Percentiles rank a stretch among this genome's conserved stretches.
phyloP scores from a whole-genome alignment of 2,888 invertebrate species.

The Serripes groenlandicus region DNA sequence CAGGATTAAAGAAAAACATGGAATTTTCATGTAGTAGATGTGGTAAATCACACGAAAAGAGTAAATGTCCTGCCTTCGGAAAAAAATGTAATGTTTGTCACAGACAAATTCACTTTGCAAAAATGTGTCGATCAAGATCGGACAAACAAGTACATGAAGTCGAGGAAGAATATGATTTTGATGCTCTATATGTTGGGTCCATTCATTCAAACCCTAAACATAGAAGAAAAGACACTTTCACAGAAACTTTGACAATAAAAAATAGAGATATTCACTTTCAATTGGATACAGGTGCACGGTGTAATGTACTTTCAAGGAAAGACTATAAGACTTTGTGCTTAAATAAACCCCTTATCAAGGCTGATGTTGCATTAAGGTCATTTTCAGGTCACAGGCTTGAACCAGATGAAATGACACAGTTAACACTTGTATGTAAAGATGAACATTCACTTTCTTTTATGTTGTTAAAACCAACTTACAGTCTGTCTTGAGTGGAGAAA shows the following conservation, averaged over 20 bases:
- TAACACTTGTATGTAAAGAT: slow-evolving; percentile 28
- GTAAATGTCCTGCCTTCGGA: slow-evolving; percentile 52
- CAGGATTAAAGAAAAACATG: too few relatives aligned
- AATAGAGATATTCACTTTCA: slow-evolving; percentile 31
- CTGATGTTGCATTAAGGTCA: slow-evolving; percentile 39
- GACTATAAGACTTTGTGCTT: slow-evolving; percentile 46
- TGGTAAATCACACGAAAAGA: too few relatives aligned
- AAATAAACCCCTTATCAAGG: slow-evolving; percentile 23
- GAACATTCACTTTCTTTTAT: slow-evolving; percentile 32
- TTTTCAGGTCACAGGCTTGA: slow-evolving; percentile 50
- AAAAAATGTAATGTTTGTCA: slow-evolving; percentile 37
- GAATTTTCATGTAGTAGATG: slow-evolving; percentile 23
- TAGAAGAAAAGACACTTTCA: slow-evolving; percentile 17
- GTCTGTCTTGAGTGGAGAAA: slow-evolving; percentile 48
- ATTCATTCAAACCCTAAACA: neutral
- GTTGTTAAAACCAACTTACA: slow-evolving; percentile 38
- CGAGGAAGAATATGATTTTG: slow-evolving; percentile 31
- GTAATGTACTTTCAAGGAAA: slow-evolving; percentile 43
- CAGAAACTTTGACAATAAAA: slow-evolving; percentile 13
- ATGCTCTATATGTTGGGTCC: slow-evolving; percentile 31
- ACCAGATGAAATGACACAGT: slow-evolving; percentile 25
- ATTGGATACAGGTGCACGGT: slow-evolving; percentile 55
- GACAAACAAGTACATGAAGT: slow-evolving; percentile 13
- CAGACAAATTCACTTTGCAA: slow-evolving; percentile 49
- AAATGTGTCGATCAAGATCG: slow-evolving; percentile 1